Conservation (phyloP, 2,888 invertebrate genomes). For the Lochmaea crataegi region DNA sequence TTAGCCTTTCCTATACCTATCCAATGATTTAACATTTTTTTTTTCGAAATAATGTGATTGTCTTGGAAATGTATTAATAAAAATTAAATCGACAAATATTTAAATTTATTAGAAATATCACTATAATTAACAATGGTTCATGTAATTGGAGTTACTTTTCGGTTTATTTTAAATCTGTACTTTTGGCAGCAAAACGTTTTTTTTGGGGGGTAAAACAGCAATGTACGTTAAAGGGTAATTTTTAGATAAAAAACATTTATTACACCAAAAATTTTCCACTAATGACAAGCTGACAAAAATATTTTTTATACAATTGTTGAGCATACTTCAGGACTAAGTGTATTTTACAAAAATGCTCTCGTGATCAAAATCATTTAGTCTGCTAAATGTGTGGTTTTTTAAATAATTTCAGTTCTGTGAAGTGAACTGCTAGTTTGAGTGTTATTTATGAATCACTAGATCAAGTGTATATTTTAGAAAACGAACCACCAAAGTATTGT, state of each 20-base stretch:
- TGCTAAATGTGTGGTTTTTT: background rate
- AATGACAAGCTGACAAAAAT: constrained; percentile 37
- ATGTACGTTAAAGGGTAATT: constrained; percentile 1
- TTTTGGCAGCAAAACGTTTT: background rate
- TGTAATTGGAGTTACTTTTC: background rate
- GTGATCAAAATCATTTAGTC: constrained; percentile 5
- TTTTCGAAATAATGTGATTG: background rate
- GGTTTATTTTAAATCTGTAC: background rate
- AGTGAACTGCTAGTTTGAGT: background rate
- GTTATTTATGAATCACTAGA: too few species aligned
- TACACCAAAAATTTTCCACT: constrained; percentile 29
- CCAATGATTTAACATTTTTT: too few species aligned
- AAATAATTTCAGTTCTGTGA: background rate
- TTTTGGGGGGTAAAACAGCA: constrained; percentile 1
- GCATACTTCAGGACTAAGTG: constrained; percentile 47
- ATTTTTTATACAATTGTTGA: constrained; percentile 47
- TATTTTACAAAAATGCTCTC: constrained; percentile 42
- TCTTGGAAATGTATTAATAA: background rate
- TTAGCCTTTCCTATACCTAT: too few species aligned
- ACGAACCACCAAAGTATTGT: background rate
- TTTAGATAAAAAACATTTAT: constrained; percentile 33
- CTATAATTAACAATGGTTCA: background rate
- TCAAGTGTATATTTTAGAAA: background rate
- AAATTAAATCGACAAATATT: background rate
- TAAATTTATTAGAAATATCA: background rate